phyloP scores from a whole-genome alignment of 2,888 invertebrate species.

The Ophioninae sp. region DNA sequence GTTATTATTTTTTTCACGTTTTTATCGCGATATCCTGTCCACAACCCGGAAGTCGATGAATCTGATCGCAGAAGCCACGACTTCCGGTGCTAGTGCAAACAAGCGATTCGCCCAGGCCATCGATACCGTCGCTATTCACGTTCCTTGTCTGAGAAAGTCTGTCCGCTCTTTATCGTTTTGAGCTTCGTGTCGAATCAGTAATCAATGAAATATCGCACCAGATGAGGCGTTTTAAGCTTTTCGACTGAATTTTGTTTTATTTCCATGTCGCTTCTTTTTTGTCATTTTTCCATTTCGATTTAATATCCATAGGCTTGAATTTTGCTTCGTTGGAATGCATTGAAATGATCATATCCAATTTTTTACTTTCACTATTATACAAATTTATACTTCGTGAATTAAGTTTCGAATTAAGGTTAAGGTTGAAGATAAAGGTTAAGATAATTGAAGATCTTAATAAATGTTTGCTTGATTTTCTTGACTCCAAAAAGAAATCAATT shows the following conservation, averaged over 20 bases:
- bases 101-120: background rate
- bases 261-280: too few species aligned
- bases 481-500: background rate
- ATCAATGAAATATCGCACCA: background rate
- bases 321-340: too few species aligned
- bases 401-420: too few species aligned
- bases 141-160: background rate
- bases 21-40: conserved; percentile 24
- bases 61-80: conserved; percentile 37
- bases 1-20: conserved; percentile 5
- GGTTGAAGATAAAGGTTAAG: too few species aligned
- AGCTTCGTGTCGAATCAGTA: background rate
- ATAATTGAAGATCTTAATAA: too few species aligned
- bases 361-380: too few species aligned
- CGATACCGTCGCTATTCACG: background rate
- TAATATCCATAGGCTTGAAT: too few species aligned
- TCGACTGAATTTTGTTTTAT: too few species aligned
- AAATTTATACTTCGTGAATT: too few species aligned
- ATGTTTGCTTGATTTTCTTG: too few species aligned
- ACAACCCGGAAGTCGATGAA: conserved; percentile 31
- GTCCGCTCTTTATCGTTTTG: background rate
- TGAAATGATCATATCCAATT: too few species aligned
- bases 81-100: conserved; percentile 26
- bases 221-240: background rate
- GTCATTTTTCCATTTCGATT: too few species aligned